Conservation (phyloP, 1,140 invertebrate genomes). For the Oncopeltus fasciatus region DNA sequence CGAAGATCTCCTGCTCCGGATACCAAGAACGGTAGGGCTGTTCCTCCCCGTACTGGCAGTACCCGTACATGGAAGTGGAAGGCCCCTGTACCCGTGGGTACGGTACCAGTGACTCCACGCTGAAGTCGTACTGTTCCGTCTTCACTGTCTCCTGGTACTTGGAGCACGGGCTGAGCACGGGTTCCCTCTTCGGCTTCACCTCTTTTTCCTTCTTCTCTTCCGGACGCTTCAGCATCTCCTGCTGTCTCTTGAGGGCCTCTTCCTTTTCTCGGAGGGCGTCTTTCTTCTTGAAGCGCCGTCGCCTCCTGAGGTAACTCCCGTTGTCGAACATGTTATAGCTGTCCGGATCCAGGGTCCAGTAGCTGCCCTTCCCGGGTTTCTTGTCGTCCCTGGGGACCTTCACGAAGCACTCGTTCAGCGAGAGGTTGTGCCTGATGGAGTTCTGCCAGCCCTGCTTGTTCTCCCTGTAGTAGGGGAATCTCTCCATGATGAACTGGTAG, state of each 20-base stretch:
- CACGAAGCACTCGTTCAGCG: conserved; percentile 85
- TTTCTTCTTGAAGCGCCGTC: conserved; percentile 83
- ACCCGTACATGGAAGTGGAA: conserved; percentile 13
- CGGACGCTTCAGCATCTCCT: conserved; percentile 26
- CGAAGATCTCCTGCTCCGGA: conserved; percentile 19
- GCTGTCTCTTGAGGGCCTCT: conserved; percentile 65
- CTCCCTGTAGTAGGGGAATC: conserved; percentile 60
- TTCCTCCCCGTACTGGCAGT: conserved; percentile 21
- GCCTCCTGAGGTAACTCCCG: conserved; percentile 60
- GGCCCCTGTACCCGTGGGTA: conserved; percentile 16
- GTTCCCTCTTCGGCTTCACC: conserved; percentile 24
- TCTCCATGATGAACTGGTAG: conserved; percentile 83
- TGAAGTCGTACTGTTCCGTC: conserved; percentile 17
- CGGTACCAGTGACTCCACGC: conserved; percentile 21
- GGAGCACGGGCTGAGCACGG: conserved; percentile 17
- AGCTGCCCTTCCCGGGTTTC: conserved; percentile 62
- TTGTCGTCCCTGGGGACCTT: conserved; percentile 67
- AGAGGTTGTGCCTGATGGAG: conserved; percentile 74
- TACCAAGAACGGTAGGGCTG: conserved; percentile 16
- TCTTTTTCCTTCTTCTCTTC: conserved; percentile 17
- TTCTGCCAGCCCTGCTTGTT: conserved; percentile 79
- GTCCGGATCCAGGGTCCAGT: conserved; percentile 76
- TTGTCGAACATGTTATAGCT: conserved; percentile 82
- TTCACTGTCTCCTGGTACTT: conserved; percentile 16
- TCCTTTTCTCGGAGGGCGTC: conserved; percentile 78